Evolutionary conservation across 2,113 vertebrate species (phyloP), one percentile per base, ranked within the genome.

Genomic region (Pteropus alecto): DNA sequence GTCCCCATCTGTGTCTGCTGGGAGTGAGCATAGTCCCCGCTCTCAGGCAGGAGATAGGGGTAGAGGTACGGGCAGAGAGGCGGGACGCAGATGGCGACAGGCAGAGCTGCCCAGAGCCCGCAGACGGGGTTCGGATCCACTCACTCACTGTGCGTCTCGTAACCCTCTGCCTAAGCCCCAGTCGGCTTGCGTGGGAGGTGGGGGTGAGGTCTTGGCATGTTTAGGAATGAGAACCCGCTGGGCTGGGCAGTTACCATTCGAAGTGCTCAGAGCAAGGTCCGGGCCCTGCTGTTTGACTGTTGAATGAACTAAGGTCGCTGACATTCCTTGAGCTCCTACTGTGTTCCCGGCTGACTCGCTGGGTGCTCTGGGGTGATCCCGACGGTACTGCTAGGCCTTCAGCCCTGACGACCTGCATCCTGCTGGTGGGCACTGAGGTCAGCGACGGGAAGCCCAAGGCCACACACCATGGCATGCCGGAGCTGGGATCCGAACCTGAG

Each of bases 211-310:
- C 21, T 30, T 18, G 0, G 0, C 28, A 21, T 5, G 4, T 13
- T 14, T 0, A 1, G 4, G 6, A 10, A 1, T 3, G 18, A 16
- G 7, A 24, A 22, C 16, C 21, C 2, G 0, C 0, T 6, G 16
- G 79, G 30, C 46, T 6, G 5, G 38, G 43, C 38, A 19, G 54
- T 12, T 60, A 5, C 22, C 14, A 0, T 13, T 1, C 3, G 2
- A n/a, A 15, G 77, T 30, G 28, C 22, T 21, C 0, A 1, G 12
- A 48, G 48, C 28, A 16, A 41, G 56, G 9, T 46, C 60, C 16
- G 33, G 74, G 41, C 7, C 7, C 43, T 38, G 0, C 56, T 26
- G 11, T 65, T 74, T 28, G 46, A 6, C 51, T 33, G 1, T 54
- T 16, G 0, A 13, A 11, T 24, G 73, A 60, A n/a, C 18, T 24